These are phyloP conservation scores for Loripinus fragilis DNA, from an alignment of 2,888 invertebrate species.

Conservation along the genomic window DNA sequence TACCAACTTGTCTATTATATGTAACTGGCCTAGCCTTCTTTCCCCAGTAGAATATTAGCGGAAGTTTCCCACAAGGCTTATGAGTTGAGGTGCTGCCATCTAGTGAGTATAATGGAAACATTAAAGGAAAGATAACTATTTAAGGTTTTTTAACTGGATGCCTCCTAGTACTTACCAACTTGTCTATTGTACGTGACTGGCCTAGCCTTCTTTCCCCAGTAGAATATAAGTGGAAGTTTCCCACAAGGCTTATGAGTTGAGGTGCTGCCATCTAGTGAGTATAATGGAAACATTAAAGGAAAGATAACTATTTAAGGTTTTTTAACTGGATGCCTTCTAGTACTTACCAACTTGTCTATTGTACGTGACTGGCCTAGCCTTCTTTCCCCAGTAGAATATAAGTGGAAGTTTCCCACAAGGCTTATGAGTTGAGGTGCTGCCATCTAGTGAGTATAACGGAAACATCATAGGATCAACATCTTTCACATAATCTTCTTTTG, in stretches of 20 bases:
- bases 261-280: slow-evolving; percentile 74
- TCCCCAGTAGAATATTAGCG: slow-evolving; percentile 78
- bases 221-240: slow-evolving; percentile 76
- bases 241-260: slow-evolving; percentile 77
- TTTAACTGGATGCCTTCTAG: too few species aligned
- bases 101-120: slow-evolving; percentile 78
- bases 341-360: slow-evolving; percentile 78
- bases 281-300: slow-evolving; percentile 77
- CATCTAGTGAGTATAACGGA: slow-evolving; percentile 78
- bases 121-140: too few species aligned
- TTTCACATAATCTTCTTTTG: slow-evolving; percentile 25
- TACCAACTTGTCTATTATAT: slow-evolving; percentile 78
- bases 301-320: too few species aligned
- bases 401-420: slow-evolving; percentile 79
- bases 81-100: slow-evolving; percentile 73
- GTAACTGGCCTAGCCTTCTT: slow-evolving; percentile 68
- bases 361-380: slow-evolving; percentile 65
- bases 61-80: slow-evolving; percentile 77
- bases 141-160: too few species aligned
- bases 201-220: slow-evolving; percentile 74
- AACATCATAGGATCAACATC: slow-evolving; percentile 73
- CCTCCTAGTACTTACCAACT: slow-evolving; percentile 78
- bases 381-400: slow-evolving; percentile 78
- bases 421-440: slow-evolving; percentile 71
- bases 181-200: slow-evolving; percentile 74